Evolutionary conservation across 2,888 invertebrate genomes (phyloP).

Genomic region (Protophormia terraenovae): DNA sequence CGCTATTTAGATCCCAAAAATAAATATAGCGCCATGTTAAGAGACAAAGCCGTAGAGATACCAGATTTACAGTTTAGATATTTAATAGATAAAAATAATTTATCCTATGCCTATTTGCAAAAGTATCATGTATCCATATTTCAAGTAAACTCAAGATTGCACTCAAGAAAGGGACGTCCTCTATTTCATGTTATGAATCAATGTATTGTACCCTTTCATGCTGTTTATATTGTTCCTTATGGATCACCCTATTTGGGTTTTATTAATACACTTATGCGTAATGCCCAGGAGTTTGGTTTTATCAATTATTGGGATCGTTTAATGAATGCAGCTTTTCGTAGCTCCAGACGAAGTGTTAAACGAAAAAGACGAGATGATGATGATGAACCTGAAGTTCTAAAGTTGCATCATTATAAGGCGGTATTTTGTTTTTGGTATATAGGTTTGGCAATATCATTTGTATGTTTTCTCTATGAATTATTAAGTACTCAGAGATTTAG

Average conservation of each 20-base stretch:
- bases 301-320: conserved; percentile 79
- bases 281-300: conserved; percentile 83
- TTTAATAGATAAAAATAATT: conserved; percentile 80
- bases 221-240: conserved; percentile 83
- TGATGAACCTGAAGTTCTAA: conserved; percentile 76
- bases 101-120: conserved; percentile 82
- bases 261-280: conserved; percentile 81
- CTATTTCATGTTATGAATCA: conserved; percentile 82
- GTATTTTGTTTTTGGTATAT: conserved; percentile 76
- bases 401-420: conserved; percentile 77
- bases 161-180: conserved; percentile 80
- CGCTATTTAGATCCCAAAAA: conserved; percentile 79
- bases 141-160: conserved; percentile 72
- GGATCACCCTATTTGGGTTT: conserved; percentile 83
- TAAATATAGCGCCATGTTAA: conserved; percentile 72
- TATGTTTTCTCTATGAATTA: conserved; percentile 73
- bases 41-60: conserved; percentile 79
- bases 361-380: conserved; percentile 65
- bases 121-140: conserved; percentile 81
- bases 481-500: conserved; percentile 1
- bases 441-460: conserved; percentile 72
- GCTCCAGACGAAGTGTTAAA: conserved; percentile 71
- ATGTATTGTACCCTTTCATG: conserved; percentile 83
- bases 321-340: conserved; percentile 74
- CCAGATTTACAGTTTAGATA: conserved; percentile 80